Percentiles rank a stretch among this genome's conserved stretches.
These are phyloP conservation scores for Epizoanthus ramosus DNA, from an alignment of 92 coral and sea anemone species.

Conservation along the genomic window DNA sequence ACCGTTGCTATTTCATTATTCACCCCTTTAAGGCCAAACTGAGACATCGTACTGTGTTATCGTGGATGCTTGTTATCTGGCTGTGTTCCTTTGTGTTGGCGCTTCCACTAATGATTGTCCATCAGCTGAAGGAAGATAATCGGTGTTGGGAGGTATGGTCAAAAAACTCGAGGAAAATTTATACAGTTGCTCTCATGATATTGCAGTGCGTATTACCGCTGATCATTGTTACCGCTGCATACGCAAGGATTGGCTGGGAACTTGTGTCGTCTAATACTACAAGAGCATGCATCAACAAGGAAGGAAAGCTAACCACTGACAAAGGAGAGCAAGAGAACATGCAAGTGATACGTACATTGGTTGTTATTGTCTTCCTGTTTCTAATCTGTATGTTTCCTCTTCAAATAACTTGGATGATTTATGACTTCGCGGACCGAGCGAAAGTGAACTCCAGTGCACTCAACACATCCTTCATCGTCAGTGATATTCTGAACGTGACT, in stretches of 20 bases:
- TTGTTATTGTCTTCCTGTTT: slow-evolving; percentile 18
- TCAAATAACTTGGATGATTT: slow-evolving; percentile 1
- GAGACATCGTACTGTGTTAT: neutral
- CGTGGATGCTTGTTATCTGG: slow-evolving; percentile 1
- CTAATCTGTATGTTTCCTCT: slow-evolving; percentile 20
- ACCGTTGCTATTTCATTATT: slow-evolving; percentile 25
- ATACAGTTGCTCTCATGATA: neutral
- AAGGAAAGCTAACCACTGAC: slow-evolving; percentile 16
- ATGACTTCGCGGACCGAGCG: neutral
- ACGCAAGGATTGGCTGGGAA: neutral
- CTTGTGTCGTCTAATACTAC: slow-evolving; percentile 8
- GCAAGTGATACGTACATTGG: slow-evolving; percentile 19
- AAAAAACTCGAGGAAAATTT: neutral
- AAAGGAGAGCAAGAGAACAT: slow-evolving; percentile 25
- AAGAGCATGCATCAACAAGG: slow-evolving; percentile 7
- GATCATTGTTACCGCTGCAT: neutral
- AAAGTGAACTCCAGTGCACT: neutral
- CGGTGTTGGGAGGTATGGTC: slow-evolving; percentile 4
- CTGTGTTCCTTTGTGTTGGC: neutral
- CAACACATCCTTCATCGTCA: neutral
- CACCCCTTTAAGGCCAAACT: slow-evolving; percentile 17
- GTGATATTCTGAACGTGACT: neutral
- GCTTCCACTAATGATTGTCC: neutral
- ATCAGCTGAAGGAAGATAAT: neutral
- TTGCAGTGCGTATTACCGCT: slow-evolving; percentile 18